phyloP scores from a whole-genome alignment of 2,888 invertebrate species.

The Acanthosoma haemorrhoidale region DNA sequence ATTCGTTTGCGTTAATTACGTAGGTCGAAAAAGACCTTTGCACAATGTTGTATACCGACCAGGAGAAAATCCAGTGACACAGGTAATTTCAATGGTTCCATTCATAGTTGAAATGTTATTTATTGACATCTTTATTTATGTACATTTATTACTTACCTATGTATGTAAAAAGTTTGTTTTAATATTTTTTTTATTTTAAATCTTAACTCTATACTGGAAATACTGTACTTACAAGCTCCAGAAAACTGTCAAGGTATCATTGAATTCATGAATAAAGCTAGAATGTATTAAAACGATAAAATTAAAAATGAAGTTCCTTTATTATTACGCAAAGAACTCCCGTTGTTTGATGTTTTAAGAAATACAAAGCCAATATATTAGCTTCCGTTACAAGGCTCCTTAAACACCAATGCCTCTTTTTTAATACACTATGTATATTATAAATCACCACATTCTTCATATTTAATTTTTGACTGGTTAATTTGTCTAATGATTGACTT shows the following conservation, averaged over 20 bases:
- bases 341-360: too few relatives aligned
- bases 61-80: conserved; percentile 84
- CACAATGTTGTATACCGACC: conserved; percentile 86
- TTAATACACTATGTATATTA: not conserved
- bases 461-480: not conserved
- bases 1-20: conserved; percentile 93
- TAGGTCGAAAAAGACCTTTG: conserved; percentile 81
- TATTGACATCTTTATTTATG: not conserved
- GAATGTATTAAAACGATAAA: not conserved
- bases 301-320: not conserved
- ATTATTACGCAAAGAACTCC: too few relatives aligned
- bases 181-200: not conserved
- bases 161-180: not conserved
- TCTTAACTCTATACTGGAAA: not conserved
- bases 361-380: too few relatives aligned
- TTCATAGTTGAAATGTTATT: not conserved
- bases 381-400: not conserved
- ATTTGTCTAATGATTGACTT: not conserved
- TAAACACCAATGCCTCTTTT: not conserved
- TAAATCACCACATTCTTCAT: not conserved
- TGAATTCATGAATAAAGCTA: not conserved
- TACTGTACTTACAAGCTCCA: conserved; percentile 26
- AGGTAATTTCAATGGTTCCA: conserved; percentile 54
- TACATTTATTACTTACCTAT: not conserved
- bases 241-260: not conserved